Base-by-base conservation (phyloP, 2,797 vertebrate genomes). In the Xiphophorus birchmanni region DNA sequence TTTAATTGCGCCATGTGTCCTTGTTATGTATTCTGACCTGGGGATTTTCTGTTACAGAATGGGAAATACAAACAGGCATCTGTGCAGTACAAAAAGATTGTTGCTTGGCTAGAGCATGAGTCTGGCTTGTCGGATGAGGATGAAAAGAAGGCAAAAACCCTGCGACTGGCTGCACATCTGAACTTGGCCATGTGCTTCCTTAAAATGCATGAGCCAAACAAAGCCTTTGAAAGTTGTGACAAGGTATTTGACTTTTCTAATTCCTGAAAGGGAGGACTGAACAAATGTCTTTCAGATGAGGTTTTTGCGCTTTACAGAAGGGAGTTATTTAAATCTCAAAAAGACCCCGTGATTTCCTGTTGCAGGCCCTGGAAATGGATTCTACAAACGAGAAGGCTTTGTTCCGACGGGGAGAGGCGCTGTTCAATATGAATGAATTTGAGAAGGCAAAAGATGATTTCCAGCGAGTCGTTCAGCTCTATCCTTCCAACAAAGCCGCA, bases 131-230 rank as follows among this genome's bases (percentile, higher is more conserved):
- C 95, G 0, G 90, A 93, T 0, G 97, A 96, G 79, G 96, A 98
- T 0, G 96, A 97, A 60, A 91, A 92, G 15, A 97, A 95, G 80
- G 95, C 96, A 2, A 97, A 95, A 92, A 93, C 94, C 0, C 90
- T 99, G 84, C 95, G 95, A 18, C 95, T 99, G 82, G 99, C 98
- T 73, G 98, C 98, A 23, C 95, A 98, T 88, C 96, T 99, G 82
- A 99, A 99, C 92, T 84, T 99, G 90, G 97, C 98, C 74, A 98
- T 99, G 97, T 99, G 98, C 94, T 97, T 96, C 90, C 96, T 99
- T 75, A 99, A 99, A 91, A 89, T 99, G 32, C 97, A 97, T 63
- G 97, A 98, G 32, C 96, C 96, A 75, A 95, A 87, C 4, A 94
- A 93, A 26, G 97, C 97, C 73, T 87, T 97, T 6, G 98, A 99